Conservation (phyloP, 64 coral and sea anemone species). For the Pachyseris speciosa region DNA sequence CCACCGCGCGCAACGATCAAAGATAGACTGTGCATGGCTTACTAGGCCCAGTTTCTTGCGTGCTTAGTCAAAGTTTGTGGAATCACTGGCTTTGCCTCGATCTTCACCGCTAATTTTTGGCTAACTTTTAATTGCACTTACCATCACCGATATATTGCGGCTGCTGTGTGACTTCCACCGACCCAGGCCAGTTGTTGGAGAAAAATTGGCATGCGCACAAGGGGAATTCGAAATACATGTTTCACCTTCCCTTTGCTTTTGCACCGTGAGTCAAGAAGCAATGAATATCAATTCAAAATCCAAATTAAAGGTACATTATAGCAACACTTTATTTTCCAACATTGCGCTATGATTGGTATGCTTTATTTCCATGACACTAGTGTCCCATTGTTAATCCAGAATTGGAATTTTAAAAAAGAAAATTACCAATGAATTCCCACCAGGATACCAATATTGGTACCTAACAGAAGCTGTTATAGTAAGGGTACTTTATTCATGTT, state of each 20-base stretch:
- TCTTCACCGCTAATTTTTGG: too few species aligned
- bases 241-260: slow-evolving; percentile 11
- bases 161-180: slow-evolving; percentile 1
- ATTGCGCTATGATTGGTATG: slow-evolving; percentile 11
- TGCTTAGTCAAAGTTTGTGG: background rate
- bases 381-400: slow-evolving; percentile 4
- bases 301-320: background rate
- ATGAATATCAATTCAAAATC: background rate
- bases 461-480: slow-evolving; percentile 7
- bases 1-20: slow-evolving; percentile 10
- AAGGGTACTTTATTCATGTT: background rate
- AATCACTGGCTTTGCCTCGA: background rate
- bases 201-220: background rate
- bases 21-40: slow-evolving; percentile 2
- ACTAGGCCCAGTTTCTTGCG: background rate
- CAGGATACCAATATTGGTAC: slow-evolving; percentile 26
- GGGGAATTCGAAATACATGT: background rate
- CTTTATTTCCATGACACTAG: background rate
- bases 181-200: slow-evolving; percentile 1
- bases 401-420: slow-evolving; percentile 18
- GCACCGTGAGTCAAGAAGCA: slow-evolving; percentile 1
- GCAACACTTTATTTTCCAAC: background rate
- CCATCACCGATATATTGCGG: slow-evolving; percentile 16
- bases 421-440: slow-evolving; percentile 16
- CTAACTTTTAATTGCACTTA: too few species aligned